Evolutionary conservation across 2,113 vertebrate species (phyloP), one percentile per base, ranked within the genome.

Genomic region (Mustela lutreola): DNA sequence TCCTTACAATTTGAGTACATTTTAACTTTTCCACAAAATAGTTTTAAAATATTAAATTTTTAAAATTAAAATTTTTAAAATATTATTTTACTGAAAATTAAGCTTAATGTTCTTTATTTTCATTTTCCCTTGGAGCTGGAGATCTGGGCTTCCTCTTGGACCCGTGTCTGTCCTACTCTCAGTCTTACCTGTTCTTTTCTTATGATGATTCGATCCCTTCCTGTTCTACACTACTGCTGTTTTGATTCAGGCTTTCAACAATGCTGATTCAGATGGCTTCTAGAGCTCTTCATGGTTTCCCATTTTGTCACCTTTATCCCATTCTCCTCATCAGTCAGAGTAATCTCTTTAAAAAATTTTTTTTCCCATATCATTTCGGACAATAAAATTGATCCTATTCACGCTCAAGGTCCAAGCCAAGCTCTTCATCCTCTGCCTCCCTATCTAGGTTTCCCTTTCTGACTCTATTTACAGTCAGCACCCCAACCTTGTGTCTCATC

Each of bases 61-160:
- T 81, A 33, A 63, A 82, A 85, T 36, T 36, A 36, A 87, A 53
- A 10, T 65, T 36, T 42, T 36, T 58, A 7, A 76, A 94, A 39
- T 31, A 48, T 21, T 76, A 18, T 36, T 90, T 88, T 73, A 53
- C 58, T 93, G 67, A 91, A 91, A 91, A 88, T 91, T n/a, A 50
- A 81, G 33, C 15, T 26, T 45, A 22, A n/a, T 94, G 3, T 0
- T 10, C 63, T 88, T 70, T 28, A 3, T 45, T 63, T 81, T 4
- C 2, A 0, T 78, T 79, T 50, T 48, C 56, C 16, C 0, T 14
- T 67, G 19, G 83, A 70, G 5, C 36, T 18, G 16, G n/a, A 86
- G n/a, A 7, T 21, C 22, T 76, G 7, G 4, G 12, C 42, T 63
- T 78, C 15, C 1, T 63, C 76, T n/a, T 45, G 26, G 6, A 9